phyloP scores from a whole-genome alignment of 2,113 vertebrate genomes.

The Hydrochoerus hydrochaeris region DNA sequence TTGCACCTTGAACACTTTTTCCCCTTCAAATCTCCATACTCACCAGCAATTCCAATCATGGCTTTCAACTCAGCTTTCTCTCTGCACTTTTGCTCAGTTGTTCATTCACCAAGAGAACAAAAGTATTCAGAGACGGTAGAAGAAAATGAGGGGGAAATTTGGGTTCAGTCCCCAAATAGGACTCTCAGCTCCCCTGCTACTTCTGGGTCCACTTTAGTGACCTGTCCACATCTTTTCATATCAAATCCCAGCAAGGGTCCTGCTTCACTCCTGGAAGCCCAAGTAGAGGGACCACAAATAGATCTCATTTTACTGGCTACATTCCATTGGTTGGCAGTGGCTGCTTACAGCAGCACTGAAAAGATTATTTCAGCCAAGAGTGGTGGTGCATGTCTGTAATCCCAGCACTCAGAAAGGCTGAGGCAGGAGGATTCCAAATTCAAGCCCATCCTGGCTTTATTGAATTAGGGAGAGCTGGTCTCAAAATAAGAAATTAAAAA shows the following conservation, averaged over 20 bases:
- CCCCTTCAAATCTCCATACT: not conserved
- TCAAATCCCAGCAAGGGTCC: not conserved
- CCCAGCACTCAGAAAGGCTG: not conserved
- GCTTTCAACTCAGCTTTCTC: not conserved
- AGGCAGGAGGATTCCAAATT: not conserved
- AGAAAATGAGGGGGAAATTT: not conserved
- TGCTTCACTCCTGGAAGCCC: not conserved
- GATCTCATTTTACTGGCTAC: not conserved
- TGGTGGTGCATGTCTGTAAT: not conserved
- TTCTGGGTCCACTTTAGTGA: not conserved
- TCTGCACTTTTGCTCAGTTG: conserved; percentile 51
- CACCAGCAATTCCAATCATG: conserved; percentile 14
- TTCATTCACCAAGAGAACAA: conserved; percentile 9
- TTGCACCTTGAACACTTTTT: not conserved
- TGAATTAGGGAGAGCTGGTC: not conserved
- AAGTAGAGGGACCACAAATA: not conserved
- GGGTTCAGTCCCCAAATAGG: not conserved
- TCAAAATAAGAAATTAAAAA: not conserved
- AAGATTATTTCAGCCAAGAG: not conserved
- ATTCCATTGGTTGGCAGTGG: not conserved
- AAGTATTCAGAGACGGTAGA: not conserved
- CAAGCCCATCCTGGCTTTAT: not conserved
- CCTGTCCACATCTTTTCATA: not conserved
- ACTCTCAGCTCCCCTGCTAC: not conserved
- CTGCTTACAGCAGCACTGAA: not conserved